These are phyloP conservation scores for Crotalus viridis DNA, from an alignment of 2,113 vertebrate genomes.

Conservation along the genomic window DNA sequence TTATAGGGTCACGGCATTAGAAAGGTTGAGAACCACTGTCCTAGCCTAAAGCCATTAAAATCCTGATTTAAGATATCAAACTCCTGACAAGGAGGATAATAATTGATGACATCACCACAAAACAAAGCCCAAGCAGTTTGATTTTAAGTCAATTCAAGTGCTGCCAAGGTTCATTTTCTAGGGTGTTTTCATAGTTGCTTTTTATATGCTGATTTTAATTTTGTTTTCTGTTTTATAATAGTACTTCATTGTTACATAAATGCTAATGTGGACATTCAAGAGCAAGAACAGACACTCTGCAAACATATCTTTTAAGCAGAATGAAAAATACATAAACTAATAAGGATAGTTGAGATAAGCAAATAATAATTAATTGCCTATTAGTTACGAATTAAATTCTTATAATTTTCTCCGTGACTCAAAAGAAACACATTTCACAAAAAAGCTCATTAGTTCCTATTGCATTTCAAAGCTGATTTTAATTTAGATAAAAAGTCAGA, in stretches of 20 bases:
- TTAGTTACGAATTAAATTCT: neutral
- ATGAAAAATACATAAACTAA: constrained; percentile 9
- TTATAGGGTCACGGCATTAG: no score
- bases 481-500: constrained; percentile 20
- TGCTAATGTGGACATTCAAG: constrained; percentile 24
- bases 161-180: neutral
- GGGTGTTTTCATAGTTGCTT: neutral
- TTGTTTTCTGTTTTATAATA: constrained; percentile 44
- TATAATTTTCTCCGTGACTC: neutral
- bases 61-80: neutral
- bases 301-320: constrained; percentile 13
- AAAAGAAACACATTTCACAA: neutral
- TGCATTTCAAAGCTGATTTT: constrained; percentile 25
- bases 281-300: constrained; percentile 19
- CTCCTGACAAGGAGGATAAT: neutral
- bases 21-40: neutral
- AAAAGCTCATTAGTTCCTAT: neutral
- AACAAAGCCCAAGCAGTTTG: neutral
- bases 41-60: neutral
- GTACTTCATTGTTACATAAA: constrained; percentile 41
- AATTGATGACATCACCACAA: neutral
- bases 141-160: neutral
- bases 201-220: constrained; percentile 42
- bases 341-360: constrained; percentile 30
- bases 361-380: constrained; percentile 3